Evolutionary conservation across 2,113 vertebrate species (phyloP), one percentile per base, ranked within the genome.

Genomic region (Hipposideros armiger): DNA sequence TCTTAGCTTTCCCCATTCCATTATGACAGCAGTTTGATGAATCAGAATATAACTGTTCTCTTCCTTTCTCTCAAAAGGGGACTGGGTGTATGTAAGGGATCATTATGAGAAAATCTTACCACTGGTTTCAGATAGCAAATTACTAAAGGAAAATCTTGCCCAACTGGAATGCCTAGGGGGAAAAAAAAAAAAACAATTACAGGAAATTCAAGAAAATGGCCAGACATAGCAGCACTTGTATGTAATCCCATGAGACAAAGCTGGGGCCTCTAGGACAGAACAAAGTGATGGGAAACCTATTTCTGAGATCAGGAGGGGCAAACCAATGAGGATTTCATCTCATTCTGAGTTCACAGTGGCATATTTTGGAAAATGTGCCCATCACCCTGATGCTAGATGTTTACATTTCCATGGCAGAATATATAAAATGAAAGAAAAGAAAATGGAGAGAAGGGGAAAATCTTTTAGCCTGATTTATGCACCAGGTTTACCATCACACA

Each of bases 61-160:
- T 77, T 87, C 56, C 24, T 76, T 28, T 54, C 50, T 30, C 36
- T 40, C 30, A 72, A 93, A 99, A 99, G 99, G 99, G 17, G 98
- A 99, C 97, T 99, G 99, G 56, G 69, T 98, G 83, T 98, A 98
- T 36, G 99, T 99, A 82, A 98, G 99, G 91, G 97, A 97, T 86
- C 99, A 98, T 98, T 99, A 99, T 94, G 97, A 99, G 97, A 99
- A 98, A 94, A 99, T 99, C 36, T 98, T 99, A 90, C 97, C 98
- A n/a, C 98, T 99, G 28, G 99, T 98, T 87, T 99, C 99, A 19
- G 98, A 98, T 82, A 99, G 99, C 97, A 99, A 98, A 97, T 98
- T 99, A 72, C 98, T 99, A 73, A 99, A 99, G 97, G 99, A 99
- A 98, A 99, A 99, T 97, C 97, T 99, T 95, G 99, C 99, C 81